phyloP scores from a whole-genome alignment of 2,113 vertebrate species.

The Rostratula benghalensis region DNA sequence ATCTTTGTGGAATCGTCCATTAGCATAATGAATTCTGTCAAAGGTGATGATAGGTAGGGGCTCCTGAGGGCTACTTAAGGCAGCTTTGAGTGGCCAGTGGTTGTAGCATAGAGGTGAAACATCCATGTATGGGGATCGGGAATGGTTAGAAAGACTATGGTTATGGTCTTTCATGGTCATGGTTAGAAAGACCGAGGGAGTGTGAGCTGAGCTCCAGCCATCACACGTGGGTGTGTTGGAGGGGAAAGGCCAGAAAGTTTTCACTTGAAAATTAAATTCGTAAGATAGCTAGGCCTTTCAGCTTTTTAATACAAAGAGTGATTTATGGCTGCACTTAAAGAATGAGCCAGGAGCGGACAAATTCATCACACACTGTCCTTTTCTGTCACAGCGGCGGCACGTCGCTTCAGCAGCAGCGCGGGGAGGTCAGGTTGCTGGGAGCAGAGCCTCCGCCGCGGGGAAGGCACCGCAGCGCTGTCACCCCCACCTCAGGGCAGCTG shows the following conservation, averaged over 20 bases:
- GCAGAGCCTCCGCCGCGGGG: fast-evolving
- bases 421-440: fast-evolving
- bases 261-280: background rate
- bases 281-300: background rate
- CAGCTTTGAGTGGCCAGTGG: background rate
- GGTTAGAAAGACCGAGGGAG: background rate
- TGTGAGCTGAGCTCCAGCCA: background rate
- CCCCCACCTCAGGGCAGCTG: background rate
- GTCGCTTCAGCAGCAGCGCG: fast-evolving
- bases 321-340: slow-evolving; percentile 34
- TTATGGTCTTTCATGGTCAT: background rate
- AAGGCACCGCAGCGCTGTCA: background rate
- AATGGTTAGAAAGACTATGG: background rate
- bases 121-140: too few relatives aligned
- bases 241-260: background rate
- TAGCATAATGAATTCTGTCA: background rate
- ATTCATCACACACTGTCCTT: background rate
- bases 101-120: background rate
- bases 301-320: slow-evolving; percentile 24
- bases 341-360: background rate
- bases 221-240: background rate
- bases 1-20: background rate
- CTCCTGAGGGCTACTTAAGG: background rate
- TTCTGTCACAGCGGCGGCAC: background rate
- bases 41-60: background rate